phyloP scores from a whole-genome alignment of 2,113 vertebrate species.

The Halichoeres trimaculatus region DNA sequence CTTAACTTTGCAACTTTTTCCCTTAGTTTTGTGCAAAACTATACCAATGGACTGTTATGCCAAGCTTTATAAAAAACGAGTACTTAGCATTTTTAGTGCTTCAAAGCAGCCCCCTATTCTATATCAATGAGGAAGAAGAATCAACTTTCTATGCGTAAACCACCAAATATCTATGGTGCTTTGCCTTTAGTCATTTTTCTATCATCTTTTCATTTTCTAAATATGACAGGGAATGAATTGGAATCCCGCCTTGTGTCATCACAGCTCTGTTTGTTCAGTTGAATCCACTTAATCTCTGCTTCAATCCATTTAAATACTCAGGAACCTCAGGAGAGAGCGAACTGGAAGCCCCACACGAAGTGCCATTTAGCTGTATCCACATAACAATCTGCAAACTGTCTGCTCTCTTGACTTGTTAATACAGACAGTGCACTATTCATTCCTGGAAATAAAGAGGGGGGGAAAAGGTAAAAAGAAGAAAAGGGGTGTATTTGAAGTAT shows the following conservation, averaged over 20 bases:
- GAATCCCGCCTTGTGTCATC: constrained; percentile 40
- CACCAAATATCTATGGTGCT: constrained; percentile 12
- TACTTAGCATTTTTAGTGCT: too few relatives aligned
- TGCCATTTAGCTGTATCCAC: constrained; percentile 32
- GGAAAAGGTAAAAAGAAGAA: not conserved
- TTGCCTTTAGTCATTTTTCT: constrained; percentile 24
- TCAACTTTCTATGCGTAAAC: constrained; percentile 18
- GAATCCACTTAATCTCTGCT: constrained; percentile 48
- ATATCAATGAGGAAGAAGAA: not conserved
- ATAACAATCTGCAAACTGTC: constrained; percentile 31
- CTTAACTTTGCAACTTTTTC: too few relatives aligned
- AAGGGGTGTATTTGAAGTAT: constrained; percentile 15
- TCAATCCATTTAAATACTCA: constrained; percentile 56
- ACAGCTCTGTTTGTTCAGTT: constrained; percentile 48
- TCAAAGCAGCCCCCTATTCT: too few relatives aligned
- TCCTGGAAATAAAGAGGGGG: not conserved
- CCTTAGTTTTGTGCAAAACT: too few relatives aligned
- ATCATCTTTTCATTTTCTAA: constrained; percentile 23
- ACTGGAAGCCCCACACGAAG: constrained; percentile 4
- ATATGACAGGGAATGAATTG: constrained; percentile 34
- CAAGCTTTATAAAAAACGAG: too few relatives aligned
- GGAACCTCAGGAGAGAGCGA: constrained; percentile 22
- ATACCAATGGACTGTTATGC: too few relatives aligned
- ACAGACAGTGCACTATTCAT: constrained; percentile 23
- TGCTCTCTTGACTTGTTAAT: constrained; percentile 30